Percentiles rank a stretch among this genome's conserved stretches.
phyloP scores from a whole-genome alignment of 2,113 vertebrate species.

The Furnarius figulus region DNA sequence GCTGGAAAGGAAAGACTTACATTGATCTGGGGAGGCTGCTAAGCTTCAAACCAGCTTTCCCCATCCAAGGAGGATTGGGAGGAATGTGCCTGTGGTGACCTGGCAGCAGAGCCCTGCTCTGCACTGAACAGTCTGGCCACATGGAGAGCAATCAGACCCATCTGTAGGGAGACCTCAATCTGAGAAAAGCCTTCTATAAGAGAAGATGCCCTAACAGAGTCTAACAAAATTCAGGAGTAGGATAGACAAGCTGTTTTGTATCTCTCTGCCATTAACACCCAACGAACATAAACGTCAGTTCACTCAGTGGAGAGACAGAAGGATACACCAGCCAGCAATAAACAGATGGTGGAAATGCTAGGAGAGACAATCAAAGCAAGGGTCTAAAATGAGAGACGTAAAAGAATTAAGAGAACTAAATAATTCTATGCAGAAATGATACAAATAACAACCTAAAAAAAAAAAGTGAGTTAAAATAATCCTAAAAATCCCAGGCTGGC shows the following conservation, averaged over 20 bases:
- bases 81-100: neutral
- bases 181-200: neutral
- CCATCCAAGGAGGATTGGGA: neutral
- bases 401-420: neutral
- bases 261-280: neutral
- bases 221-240: neutral
- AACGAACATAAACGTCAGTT: neutral
- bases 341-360: slow-evolving; percentile 24
- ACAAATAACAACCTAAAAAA: neutral
- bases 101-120: neutral
- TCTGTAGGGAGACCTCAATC: neutral
- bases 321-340: neutral
- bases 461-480: neutral
- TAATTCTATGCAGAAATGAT: neutral
- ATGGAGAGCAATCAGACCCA: neutral
- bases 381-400: neutral
- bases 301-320: neutral
- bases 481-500: neutral
- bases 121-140: neutral
- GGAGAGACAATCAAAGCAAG: neutral
- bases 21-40: neutral
- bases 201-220: neutral
- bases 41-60: neutral
- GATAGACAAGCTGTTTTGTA: neutral
- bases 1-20: neutral